Percentiles rank a stretch among this genome's conserved stretches.
Evolutionary conservation across 2,113 vertebrate genomes (phyloP).

Genomic region (Rhegmatorhina hoffmannsi): DNA sequence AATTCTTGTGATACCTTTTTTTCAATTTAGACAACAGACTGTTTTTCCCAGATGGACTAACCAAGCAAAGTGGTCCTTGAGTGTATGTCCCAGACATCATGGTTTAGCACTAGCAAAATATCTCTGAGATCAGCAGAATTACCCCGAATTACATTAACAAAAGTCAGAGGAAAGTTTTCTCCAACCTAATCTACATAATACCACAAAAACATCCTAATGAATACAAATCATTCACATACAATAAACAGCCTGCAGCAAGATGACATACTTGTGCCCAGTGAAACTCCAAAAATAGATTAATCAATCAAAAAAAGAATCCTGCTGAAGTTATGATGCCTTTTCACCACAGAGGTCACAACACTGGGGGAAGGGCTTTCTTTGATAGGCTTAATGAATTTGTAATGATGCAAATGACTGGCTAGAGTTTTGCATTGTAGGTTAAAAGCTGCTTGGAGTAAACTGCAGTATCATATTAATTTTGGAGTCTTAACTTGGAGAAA

Average conservation of each 20-base stretch:
- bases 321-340: neutral
- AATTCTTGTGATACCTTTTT: neutral
- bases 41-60: neutral
- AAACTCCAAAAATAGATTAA: conserved; percentile 14
- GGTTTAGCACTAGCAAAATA: neutral
- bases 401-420: neutral
- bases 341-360: neutral
- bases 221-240: neutral
- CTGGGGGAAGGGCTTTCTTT: neutral
- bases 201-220: neutral
- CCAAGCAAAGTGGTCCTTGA: neutral
- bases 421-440: neutral
- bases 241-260: neutral
- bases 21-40: neutral
- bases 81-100: neutral
- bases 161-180: neutral
- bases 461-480: neutral
- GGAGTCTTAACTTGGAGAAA: neutral
- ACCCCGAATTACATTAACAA: fast-evolving
- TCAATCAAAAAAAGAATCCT: neutral
- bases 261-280: neutral
- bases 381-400: neutral
- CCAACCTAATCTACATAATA: neutral
- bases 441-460: neutral
- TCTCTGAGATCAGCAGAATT: neutral